These are phyloP conservation scores for Agapetus fuscipes DNA, from an alignment of 2,888 invertebrate genomes.

Conservation along the genomic window DNA sequence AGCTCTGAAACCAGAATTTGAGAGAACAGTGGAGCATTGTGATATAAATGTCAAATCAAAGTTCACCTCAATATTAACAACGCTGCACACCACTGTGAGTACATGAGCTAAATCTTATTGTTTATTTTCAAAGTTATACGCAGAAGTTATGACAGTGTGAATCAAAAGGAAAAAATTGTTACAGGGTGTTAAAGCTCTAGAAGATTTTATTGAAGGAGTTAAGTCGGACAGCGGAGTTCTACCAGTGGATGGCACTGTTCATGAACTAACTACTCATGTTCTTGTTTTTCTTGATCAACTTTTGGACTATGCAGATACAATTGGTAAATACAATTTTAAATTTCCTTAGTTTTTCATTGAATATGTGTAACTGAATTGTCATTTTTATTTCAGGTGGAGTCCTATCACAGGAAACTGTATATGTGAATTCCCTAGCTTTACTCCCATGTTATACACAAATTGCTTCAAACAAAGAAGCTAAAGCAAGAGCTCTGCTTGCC, in stretches of 20 bases:
- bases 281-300: constrained; percentile 86
- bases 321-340: constrained; percentile 41
- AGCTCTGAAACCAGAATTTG: constrained; percentile 69
- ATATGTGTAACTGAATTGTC: not conserved
- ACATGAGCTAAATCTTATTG: too few species aligned
- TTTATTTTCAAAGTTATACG: too few species aligned
- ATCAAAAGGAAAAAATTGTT: too few species aligned
- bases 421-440: constrained; percentile 40
- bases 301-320: constrained; percentile 65
- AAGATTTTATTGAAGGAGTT: constrained; percentile 88
- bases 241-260: constrained; percentile 96
- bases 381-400: constrained; percentile 36
- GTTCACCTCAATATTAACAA: constrained; percentile 62
- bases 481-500: constrained; percentile 59
- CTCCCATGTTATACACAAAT: constrained; percentile 38
- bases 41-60: constrained; percentile 59
- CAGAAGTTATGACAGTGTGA: too few species aligned
- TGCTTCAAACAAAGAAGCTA: constrained; percentile 37
- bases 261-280: constrained; percentile 90
- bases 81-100: constrained; percentile 63
- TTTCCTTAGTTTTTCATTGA: too few species aligned
- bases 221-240: constrained; percentile 67
- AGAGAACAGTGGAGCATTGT: constrained; percentile 64
- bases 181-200: constrained; percentile 80
- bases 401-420: constrained; percentile 48